A percentile compares a stretch with the other conserved stretches of the same genome.
These are phyloP conservation scores for Trypoxylon attenuatum DNA, from an alignment of 2,888 invertebrate species.

Conservation along the genomic window DNA sequence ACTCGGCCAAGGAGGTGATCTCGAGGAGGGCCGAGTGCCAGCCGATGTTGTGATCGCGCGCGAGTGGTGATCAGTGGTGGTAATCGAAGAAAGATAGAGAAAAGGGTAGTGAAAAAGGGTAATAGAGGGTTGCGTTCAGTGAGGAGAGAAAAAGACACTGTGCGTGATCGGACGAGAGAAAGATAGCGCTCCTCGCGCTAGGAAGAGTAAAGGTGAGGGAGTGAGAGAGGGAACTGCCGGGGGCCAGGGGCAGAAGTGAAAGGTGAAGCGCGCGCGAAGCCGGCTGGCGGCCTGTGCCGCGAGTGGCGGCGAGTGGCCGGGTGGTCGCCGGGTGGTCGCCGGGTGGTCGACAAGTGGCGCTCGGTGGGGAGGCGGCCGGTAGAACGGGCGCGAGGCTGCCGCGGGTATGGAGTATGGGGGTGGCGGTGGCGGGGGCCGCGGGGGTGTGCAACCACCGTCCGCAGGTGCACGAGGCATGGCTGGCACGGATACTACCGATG, in stretches of 20 bases:
- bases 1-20: constrained; percentile 43
- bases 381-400: constrained; percentile 59
- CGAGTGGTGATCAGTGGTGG: constrained; percentile 30
- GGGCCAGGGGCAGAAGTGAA: constrained; percentile 64
- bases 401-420: constrained; percentile 73
- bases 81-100: no score
- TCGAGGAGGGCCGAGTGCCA: constrained; percentile 55
- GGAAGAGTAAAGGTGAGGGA: no score
- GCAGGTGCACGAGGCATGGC: constrained; percentile 67
- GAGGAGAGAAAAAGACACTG: no score
- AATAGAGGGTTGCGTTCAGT: no score
- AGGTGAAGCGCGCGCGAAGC: constrained; percentile 26
- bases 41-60: constrained; percentile 74
- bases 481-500: constrained; percentile 73
- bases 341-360: constrained; percentile 34
- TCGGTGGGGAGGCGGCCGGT: constrained; percentile 31
- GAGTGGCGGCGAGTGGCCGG: constrained; percentile 20
- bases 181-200: no score
- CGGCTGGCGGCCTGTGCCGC: constrained; percentile 1
- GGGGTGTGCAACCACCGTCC: constrained; percentile 71
- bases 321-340: constrained; percentile 41
- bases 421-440: constrained; percentile 63
- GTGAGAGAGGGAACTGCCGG: no score
- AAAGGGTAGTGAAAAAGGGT: no score
- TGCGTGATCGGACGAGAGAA: no score